Evolutionary conservation across 2,888 invertebrate genomes (phyloP), one percentile per base, ranked within the genome.

Genomic region (Parnassius glacialis): DNA sequence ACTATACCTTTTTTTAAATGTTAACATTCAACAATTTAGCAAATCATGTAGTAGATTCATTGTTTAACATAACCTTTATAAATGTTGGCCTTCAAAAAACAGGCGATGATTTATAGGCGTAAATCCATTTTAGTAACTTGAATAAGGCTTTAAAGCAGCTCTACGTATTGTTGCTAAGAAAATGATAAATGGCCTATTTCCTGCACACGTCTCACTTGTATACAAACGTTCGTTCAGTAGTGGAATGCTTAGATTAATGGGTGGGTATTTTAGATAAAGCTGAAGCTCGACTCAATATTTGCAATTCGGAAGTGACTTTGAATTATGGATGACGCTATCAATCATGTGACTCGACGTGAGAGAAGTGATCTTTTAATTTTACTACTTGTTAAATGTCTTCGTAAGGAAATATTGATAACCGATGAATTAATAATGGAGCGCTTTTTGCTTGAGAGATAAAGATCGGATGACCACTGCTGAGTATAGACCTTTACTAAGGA

Each of bases 1-100:
- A 11, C 43, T 11, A 11, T 43, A 11, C 10, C 11, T 43, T 43
- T 10, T 9, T 43, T 10, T 1, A 43, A 43, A n/a, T 13, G 16
- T 48, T 9, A 13, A 13, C 9, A 48, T 48, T 48, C 3, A 43
- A 25, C 47, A 10, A 44, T 55, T 54, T 51, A 51, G 54, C 53
- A 44, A 68, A 62, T 52, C 56, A 73, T 73, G 76, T 45, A 53
- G 16, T 34, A 10, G 16, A 44, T 16, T 47, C 48, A 53, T 59
- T 53, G 53, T 53, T 53, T 53, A 47, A 47, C 45, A 13, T 20
- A 47, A 20, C 44, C 44, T 56, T 61, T 34, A 61, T 53, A 59
- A 53, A 59, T 13, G 54, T 54, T 44, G 47, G n/a, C 59, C 44
- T 61, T 51, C 41, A 59, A 53, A 59, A 57, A 48, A 43, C 13